A percentile compares a stretch with the other conserved stretches of the same genome.
Evolutionary conservation across 2,888 invertebrate genomes (phyloP).

Genomic region (Aspidiotus destructor): DNA sequence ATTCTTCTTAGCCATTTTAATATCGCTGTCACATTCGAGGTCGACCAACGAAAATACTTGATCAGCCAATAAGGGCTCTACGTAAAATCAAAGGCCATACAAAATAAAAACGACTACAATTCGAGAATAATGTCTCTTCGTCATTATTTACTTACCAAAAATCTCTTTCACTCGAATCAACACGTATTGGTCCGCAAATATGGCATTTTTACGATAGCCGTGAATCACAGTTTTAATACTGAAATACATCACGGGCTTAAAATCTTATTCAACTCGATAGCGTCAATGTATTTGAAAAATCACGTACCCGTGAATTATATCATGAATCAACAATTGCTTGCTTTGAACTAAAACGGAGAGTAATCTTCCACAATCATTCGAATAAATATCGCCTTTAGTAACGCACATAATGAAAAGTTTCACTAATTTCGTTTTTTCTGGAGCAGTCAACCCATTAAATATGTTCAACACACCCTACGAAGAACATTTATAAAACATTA

Average conservation of each 20-base stretch:
- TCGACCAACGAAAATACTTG: no score
- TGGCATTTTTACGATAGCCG: neutral
- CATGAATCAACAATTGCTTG: neutral
- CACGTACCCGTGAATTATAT: neutral
- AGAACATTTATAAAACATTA: neutral
- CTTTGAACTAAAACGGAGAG: neutral
- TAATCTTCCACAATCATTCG: neutral
- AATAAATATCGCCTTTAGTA: conserved; percentile 2
- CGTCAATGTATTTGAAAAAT: no score
- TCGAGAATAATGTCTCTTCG: no score
- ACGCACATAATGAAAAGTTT: neutral
- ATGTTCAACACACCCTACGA: neutral
- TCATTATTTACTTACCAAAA: neutral
- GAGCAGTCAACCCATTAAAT: neutral
- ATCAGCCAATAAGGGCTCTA: no score
- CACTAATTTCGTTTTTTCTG: neutral
- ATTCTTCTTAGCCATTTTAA: no score
- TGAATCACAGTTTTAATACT: neutral
- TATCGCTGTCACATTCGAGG: no score
- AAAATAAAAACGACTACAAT: no score
- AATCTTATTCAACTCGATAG: no score
- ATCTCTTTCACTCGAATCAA: neutral
- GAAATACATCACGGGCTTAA: neutral
- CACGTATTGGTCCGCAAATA: neutral
- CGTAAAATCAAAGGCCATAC: no score